A percentile compares a stretch with the other conserved stretches of the same genome.
phyloP scores from a whole-genome alignment of 2,113 vertebrate genomes.

The Hydrochoerus hydrochaeris region DNA sequence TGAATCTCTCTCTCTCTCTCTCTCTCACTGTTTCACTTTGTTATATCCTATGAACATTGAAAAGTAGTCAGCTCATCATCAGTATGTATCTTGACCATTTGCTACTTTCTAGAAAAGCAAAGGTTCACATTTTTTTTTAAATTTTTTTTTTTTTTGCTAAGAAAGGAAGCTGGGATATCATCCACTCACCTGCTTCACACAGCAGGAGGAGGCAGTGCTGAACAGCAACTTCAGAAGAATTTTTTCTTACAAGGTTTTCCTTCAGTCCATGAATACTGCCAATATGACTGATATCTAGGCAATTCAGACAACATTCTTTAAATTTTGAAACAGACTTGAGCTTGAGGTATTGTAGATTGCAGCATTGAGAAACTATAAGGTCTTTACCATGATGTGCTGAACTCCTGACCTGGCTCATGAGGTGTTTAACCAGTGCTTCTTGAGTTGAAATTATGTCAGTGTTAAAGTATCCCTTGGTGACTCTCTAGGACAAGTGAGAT shows the following conservation, averaged over 20 bases:
- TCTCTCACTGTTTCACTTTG: neutral
- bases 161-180: neutral
- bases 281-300: neutral
- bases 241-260: neutral
- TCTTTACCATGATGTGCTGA: neutral
- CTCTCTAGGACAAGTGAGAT: neutral
- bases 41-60: neutral
- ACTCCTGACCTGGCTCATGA: neutral
- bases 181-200: neutral
- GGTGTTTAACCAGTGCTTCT: neutral
- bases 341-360: neutral
- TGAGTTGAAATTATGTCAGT: neutral
- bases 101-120: neutral
- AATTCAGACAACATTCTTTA: neutral
- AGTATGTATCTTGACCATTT: neutral
- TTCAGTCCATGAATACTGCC: neutral
- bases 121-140: neutral
- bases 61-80: neutral
- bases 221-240: neutral
- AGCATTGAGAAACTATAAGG: too few species aligned
- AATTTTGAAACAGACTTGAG: neutral
- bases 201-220: neutral
- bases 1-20: slow-evolving; percentile 14
- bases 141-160: too few species aligned
- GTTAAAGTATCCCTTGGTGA: neutral